Percentiles rank a stretch among this genome's conserved stretches.
Evolutionary conservation across 2,888 invertebrate genomes (phyloP).

Genomic region (Drepana falcataria): DNA sequence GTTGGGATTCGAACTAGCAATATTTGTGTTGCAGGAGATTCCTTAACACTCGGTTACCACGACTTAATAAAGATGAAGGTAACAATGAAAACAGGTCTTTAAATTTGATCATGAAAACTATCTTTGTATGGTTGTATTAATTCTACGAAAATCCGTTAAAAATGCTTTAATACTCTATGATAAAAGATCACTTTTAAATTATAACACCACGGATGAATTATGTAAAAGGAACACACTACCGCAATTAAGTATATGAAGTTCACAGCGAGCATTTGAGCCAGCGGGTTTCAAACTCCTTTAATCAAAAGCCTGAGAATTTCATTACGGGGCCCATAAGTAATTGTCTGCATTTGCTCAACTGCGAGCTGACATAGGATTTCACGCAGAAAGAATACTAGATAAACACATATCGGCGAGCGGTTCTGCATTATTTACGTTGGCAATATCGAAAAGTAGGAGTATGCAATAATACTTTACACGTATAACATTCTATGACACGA

Average conservation of each 20-base stretch:
- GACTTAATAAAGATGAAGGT: neutral
- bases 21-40: too few species aligned
- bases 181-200: neutral
- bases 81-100: neutral
- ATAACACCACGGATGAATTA: neutral
- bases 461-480: neutral
- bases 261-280: constrained; percentile 8
- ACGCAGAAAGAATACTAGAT: constrained; percentile 7
- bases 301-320: constrained; percentile 46
- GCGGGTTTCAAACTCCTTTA: constrained; percentile 31
- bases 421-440: neutral
- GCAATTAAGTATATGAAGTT: constrained; percentile 20
- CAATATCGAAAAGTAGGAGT: neutral
- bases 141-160: neutral
- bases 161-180: neutral
- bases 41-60: too few species aligned
- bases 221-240: constrained; percentile 12
- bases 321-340: constrained; percentile 35
- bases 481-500: neutral
- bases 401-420: neutral
- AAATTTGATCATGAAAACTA: neutral
- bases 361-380: constrained; percentile 1
- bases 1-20: too few species aligned
- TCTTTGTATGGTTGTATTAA: neutral
- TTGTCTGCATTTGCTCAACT: constrained; percentile 33